Evolutionary conservation across 1,140 invertebrate species (phyloP), one percentile per base, ranked within the genome.

Genomic region (Babylonia areolata): DNA sequence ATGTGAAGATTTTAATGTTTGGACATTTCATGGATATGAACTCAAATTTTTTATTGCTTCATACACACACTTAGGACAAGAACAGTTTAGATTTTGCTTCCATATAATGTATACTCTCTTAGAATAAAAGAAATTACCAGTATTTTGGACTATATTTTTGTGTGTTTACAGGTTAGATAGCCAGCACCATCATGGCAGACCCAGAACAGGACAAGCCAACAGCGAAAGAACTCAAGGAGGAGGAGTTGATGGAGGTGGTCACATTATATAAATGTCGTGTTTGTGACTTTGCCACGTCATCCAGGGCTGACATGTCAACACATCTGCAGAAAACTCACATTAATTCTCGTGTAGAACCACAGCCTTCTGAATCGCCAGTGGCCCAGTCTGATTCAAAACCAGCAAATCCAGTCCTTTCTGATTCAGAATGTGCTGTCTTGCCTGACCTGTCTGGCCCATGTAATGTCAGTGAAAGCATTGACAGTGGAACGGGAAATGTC

Each of bases 251-350:
- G 91, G 91, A 94, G 54, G 90, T 92, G 69, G 90, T 94, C 15
- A 90, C 89, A 20, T 92, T 90, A 80, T 94, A 91, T 90, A 93
- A 91, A 81, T 94, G 94, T 83, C 90, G 89, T 39, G 85, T 93
- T 46, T 94, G 94, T 87, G 80, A 73, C 37, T 93, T 92, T 81
- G 90, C 91, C 3, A 88, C 90, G 79, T 69, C 90, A 1, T 64
- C 88, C 1, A 88, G 91, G 51, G 85, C 91, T 69, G 87, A 82
- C 2, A 91, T 94, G 35, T 81, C 86, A 11, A 69, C 84, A 39
- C 78, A 23, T 42, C 20, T 23, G n/a, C 28, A 20, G 35, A n/a
- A n/a, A n/a, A n/a, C n/a, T n/a, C n/a, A n/a, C n/a, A n/a, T n/a
- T n/a, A n/a, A n/a, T n/a, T n/a, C 81, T 69, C 23, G 28, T 12